Conservation (phyloP, 2,797 vertebrate species). For the Australoheros facetus region DNA sequence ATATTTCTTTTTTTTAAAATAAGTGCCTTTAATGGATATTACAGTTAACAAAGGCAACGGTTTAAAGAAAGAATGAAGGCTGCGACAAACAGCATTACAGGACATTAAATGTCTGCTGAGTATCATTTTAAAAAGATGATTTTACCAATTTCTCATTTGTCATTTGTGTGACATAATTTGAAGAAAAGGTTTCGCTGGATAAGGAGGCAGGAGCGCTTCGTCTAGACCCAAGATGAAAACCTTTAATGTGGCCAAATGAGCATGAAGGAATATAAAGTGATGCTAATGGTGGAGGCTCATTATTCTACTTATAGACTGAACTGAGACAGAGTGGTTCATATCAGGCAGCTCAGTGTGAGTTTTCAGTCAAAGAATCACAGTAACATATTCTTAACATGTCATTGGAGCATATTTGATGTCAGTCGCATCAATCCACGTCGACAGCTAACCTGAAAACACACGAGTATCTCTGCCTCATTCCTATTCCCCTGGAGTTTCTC, state of each 20-base stretch:
- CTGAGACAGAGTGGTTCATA: background rate
- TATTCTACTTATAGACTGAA: background rate
- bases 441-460: slow-evolving; percentile 40
- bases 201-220: background rate
- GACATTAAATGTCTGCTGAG: slow-evolving; percentile 6
- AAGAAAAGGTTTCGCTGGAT: slow-evolving; percentile 5
- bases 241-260: slow-evolving; percentile 18
- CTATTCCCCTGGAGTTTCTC: slow-evolving; percentile 50
- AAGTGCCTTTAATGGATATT: slow-evolving; percentile 15
- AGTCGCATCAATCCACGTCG: slow-evolving; percentile 25
- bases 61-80: slow-evolving; percentile 8
- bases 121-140: slow-evolving; percentile 15
- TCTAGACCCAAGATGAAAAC: slow-evolving; percentile 6
- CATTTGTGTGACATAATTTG: slow-evolving; percentile 36
- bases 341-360: background rate
- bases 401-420: slow-evolving; percentile 24
- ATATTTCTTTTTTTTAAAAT: background rate
- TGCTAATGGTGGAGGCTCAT: slow-evolving; percentile 7
- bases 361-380: slow-evolving; percentile 32
- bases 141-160: slow-evolving; percentile 17
- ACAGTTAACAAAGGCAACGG: slow-evolving; percentile 18
- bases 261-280: slow-evolving; percentile 14
- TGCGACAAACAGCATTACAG: background rate
- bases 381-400: slow-evolving; percentile 23
- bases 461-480: slow-evolving; percentile 27